Evolutionary conservation across 2,113 vertebrate genomes (phyloP), one percentile per base, ranked within the genome.

Genomic region (Scomber scombrus): DNA sequence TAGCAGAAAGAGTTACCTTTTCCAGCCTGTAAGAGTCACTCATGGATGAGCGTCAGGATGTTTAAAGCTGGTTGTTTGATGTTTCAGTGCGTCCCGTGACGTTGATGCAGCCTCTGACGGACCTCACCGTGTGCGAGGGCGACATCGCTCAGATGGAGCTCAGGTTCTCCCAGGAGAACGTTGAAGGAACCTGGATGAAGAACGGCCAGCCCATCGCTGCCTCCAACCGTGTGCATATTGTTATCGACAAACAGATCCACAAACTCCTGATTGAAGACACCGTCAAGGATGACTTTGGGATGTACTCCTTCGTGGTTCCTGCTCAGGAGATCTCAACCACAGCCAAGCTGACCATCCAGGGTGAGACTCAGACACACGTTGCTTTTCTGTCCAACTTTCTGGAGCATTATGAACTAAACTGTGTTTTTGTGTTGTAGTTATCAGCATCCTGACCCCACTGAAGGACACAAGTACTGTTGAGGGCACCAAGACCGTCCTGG

Each of bases 61-160:
- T 12, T 2, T 19, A 19, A 26, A 47, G 49, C 7, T 23, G 4
- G 3, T 43, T 55, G 3, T 34, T 83, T 50, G 2, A 14, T 65
- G 13, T 86, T 77, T 65, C 81, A 99, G 98, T 97, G 84, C 98
- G 97, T 1, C 96, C 98, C 1, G 96, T 99, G 65, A 95, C 94
- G 70, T 93, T 99, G 86, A 94, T 99, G 66, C 96, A 98, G 93
- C 97, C 97, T 74, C 93, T 99, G 65, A 91, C 94, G 34, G 97
- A 99, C 93, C 91, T 97, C 82, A 97, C 96, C 7, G 93, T 99
- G 79, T 99, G 98, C 6, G 98, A 99, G 87, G 97, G 98, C n/a
- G 97, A 99, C 91, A 98, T 99, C 2, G 97, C 97, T 72, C 97
- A 99, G 78, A 88, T 99, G 80, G 98, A 99, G 93, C 96, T 98